Percentiles rank a stretch among this genome's conserved stretches.
Conservation (phyloP, 2,888 invertebrate species). For the Tupiocoris notatus region DNA sequence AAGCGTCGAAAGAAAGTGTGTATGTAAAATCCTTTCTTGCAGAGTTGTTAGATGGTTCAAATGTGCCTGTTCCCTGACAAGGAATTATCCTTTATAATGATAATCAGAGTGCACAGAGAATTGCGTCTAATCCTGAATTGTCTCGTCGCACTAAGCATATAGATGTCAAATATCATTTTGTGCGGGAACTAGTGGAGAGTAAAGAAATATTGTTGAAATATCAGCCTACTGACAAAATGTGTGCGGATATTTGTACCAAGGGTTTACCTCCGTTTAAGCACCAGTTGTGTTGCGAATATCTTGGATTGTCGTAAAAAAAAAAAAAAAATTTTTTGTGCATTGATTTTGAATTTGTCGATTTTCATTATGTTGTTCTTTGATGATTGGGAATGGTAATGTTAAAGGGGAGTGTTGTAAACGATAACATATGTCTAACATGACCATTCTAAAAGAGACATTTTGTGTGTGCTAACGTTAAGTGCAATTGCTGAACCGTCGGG, state of each 20-base stretch:
- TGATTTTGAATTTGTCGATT: not conserved
- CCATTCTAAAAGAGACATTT: too few species aligned
- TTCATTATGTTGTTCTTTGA: not conserved
- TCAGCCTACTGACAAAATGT: slow-evolving; percentile 6
- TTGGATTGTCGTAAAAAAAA: too few species aligned
- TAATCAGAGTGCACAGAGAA: slow-evolving; percentile 1
- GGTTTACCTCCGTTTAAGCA: slow-evolving; percentile 11
- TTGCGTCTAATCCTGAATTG: slow-evolving; percentile 7
- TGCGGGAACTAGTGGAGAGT: slow-evolving; percentile 1
- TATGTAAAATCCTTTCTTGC: slow-evolving; percentile 4
- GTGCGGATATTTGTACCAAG: slow-evolving; percentile 17
- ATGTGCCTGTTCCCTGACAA: not conserved
- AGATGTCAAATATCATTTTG: slow-evolving; percentile 7
- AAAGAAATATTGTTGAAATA: slow-evolving; percentile 20
- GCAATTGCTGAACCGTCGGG: too few species aligned
- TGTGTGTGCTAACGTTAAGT: too few species aligned
- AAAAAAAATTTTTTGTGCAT: not conserved
- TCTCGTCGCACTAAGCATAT: slow-evolving; percentile 12
- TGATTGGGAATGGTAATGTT: not conserved
- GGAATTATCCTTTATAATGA: slow-evolving; percentile 14
- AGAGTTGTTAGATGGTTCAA: slow-evolving; percentile 2
- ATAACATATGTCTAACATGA: too few species aligned
- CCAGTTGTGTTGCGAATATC: slow-evolving; percentile 1
- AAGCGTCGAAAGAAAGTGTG: slow-evolving; percentile 10
- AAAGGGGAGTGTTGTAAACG: slow-evolving; percentile 9